These are phyloP conservation scores for Ptilodon capucinus DNA, from an alignment of 2,888 invertebrate genomes.

Conservation along the genomic window DNA sequence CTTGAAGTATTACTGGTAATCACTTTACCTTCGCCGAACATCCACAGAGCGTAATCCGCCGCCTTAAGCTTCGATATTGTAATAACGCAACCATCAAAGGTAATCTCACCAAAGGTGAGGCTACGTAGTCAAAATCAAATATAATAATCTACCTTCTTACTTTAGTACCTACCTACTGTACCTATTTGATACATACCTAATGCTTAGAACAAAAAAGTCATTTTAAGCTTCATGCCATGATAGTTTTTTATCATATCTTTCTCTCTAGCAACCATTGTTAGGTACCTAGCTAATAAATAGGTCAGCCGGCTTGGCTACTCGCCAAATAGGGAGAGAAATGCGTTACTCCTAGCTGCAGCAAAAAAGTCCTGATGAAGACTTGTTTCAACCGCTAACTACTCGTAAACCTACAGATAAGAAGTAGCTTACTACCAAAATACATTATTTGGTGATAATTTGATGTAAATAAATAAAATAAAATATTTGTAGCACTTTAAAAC, in stretches of 20 bases:
- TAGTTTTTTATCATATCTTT: neutral
- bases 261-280: neutral
- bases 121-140: neutral
- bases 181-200: too few relatives aligned
- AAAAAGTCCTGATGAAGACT: neutral
- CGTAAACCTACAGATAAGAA: too few relatives aligned
- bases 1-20: neutral
- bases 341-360: neutral
- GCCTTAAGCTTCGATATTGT: conserved; percentile 2
- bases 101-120: neutral
- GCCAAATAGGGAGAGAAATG: neutral
- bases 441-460: too few relatives aligned
- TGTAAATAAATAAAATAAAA: too few relatives aligned
- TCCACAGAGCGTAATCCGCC: conserved; percentile 6
- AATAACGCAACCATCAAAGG: neutral
- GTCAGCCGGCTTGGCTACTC: neutral
- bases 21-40: conserved; percentile 4
- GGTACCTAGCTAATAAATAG: neutral
- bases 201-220: too few relatives aligned
- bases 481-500: too few relatives aligned
- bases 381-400: too few relatives aligned
- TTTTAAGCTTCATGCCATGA: too few relatives aligned
- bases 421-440: too few relatives aligned
- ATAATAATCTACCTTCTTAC: neutral
- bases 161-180: too few relatives aligned